Base-by-base conservation (phyloP, 1,140 invertebrate species). In the Nymphalis io region DNA sequence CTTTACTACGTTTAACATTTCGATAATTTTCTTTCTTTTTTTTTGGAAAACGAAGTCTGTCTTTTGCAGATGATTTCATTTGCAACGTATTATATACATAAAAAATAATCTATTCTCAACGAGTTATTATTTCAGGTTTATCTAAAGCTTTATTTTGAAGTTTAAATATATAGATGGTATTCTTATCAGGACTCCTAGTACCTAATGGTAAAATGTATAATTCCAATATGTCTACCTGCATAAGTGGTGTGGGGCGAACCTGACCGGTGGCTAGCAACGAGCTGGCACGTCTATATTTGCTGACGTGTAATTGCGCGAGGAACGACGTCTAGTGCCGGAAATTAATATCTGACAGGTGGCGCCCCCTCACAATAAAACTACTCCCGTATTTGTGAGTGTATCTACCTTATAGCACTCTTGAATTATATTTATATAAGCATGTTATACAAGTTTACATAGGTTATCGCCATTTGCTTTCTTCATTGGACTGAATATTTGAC, bases 261-360 rank as follows among this genome's bases (percentile, higher is more conserved):
- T 66, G 63, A 59, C 63, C 63, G 55, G 23, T 66, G 55, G 63
- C 23, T 58, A 59, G 46, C 60, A 63, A 63, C 44, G 60, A 51
- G 44, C 44, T 63, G 65, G 62, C 75, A 73, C 57, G 73, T 76
- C 68, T 79, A 74, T 78, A 84, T 80, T 76, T 79, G 75, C 75
- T 78, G 75, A 77, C 73, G 68, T 66, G 75, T 78, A 85, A 84
- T 83, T 81, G 76, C 73, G 70, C 57, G 55, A 72, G 67, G 75
- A 74, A 73, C 70, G 63, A 70, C 73, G 79, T 79, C 77, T 76
- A 82, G 81, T 77, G 65, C 80, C 87, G 87, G 85, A 89, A 86
- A 89, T 89, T 88, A 88, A 89, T 85, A 87, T 81, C 77, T 79
- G 79, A 75, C 80, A 82, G 81, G 79, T 84, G 67, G 72, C 74